Conservation (phyloP, 2,113 vertebrate species). For the Dasypus novemcinctus region DNA sequence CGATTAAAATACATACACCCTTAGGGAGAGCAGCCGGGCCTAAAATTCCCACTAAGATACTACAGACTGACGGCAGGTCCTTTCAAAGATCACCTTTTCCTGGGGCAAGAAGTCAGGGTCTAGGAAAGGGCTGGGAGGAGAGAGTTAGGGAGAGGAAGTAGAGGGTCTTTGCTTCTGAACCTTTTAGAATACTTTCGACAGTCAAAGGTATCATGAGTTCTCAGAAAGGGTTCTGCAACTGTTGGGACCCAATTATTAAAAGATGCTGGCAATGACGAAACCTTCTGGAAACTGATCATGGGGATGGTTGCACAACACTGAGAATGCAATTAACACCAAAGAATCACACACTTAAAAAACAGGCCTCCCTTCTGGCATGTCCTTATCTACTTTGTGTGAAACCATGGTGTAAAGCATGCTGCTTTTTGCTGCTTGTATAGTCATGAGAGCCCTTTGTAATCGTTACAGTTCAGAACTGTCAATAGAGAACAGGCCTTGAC, state of each 20-base stretch:
- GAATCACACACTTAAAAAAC: neutral
- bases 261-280: neutral
- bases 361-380: conserved; percentile 76
- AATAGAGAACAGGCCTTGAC: conserved; percentile 81
- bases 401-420: conserved; percentile 83
- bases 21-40: neutral
- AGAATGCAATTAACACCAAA: too few species aligned
- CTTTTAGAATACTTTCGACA: neutral
- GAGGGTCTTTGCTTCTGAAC: neutral
- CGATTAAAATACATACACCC: neutral
- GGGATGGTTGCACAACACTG: too few species aligned
- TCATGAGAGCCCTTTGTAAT: conserved; percentile 82
- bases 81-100: conserved; percentile 1
- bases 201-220: neutral
- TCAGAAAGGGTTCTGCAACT: neutral
- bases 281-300: too few species aligned
- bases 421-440: conserved; percentile 84
- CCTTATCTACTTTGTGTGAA: conserved; percentile 85
- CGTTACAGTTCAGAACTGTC: conserved; percentile 79
- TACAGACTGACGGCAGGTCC: neutral
- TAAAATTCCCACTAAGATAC: neutral
- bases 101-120: neutral
- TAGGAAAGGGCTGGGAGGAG: neutral
- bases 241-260: neutral
- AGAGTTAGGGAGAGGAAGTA: neutral